phyloP scores from a whole-genome alignment of 2,113 vertebrate species.

The Tragelaphus strepsiceros region DNA sequence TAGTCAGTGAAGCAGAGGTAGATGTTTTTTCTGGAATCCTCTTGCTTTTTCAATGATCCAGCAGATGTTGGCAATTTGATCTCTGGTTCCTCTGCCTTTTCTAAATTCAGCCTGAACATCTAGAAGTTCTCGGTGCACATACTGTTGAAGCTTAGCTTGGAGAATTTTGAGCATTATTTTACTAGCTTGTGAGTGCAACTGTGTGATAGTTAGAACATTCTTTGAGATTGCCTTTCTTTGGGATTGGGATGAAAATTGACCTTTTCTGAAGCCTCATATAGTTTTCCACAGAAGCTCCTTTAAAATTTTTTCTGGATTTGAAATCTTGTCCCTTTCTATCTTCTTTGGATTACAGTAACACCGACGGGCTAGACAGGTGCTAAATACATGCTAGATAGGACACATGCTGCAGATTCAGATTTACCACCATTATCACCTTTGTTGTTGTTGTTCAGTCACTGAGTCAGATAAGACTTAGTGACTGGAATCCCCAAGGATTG shows the following conservation, averaged over 20 bases:
- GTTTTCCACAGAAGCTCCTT: not conserved
- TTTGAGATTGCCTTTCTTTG: not conserved
- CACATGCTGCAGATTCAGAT: not conserved
- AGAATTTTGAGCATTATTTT: not conserved
- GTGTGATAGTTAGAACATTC: not conserved
- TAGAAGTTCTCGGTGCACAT: not conserved
- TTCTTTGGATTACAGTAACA: not conserved
- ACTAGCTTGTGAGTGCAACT: not conserved
- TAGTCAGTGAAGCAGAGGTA: not conserved
- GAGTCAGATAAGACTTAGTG: too few relatives aligned
- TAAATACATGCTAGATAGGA: not conserved
- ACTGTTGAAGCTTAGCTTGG: not conserved
- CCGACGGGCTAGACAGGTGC: not conserved
- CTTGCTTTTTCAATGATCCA: not conserved
- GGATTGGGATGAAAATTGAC: not conserved
- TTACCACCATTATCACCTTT: fast-evolving
- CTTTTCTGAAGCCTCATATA: not conserved
- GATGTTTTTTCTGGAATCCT: not conserved
- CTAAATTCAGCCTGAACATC: not conserved
- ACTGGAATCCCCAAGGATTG: not conserved
- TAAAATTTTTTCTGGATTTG: not conserved
- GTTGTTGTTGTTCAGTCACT: not conserved
- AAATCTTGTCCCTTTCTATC: not conserved
- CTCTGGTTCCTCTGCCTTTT: not conserved
- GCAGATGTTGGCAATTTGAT: not conserved